Conservation (phyloP, 2,888 invertebrate genomes). For the Philereme transversata region DNA sequence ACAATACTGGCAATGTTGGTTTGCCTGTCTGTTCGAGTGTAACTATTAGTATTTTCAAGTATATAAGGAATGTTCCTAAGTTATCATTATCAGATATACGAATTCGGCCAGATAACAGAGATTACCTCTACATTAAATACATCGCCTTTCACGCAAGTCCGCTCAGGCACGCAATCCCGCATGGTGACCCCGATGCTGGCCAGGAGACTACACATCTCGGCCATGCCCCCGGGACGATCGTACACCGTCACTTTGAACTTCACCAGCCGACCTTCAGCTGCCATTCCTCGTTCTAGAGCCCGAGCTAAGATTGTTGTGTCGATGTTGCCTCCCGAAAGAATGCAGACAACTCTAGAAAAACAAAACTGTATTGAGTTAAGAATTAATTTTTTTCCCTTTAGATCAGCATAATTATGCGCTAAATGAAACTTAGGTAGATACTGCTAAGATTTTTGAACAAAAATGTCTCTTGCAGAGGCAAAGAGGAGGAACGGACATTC, state of each 20-base stretch:
- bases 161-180: slow-evolving; percentile 96
- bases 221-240: slow-evolving; percentile 94
- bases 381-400: too few species aligned
- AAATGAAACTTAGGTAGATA: too few species aligned
- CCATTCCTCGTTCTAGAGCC: slow-evolving; percentile 94
- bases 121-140: slow-evolving; percentile 85
- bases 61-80: too few species aligned
- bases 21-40: too few species aligned
- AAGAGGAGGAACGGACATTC: too few species aligned
- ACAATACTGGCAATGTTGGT: background rate
- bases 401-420: too few species aligned
- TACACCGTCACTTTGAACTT: slow-evolving; percentile 86
- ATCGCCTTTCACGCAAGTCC: slow-evolving; percentile 96
- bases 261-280: slow-evolving; percentile 91
- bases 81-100: too few species aligned
- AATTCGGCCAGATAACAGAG: too few species aligned
- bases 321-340: slow-evolving; percentile 94
- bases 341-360: slow-evolving; percentile 88
- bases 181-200: slow-evolving; percentile 92
- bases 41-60: too few species aligned
- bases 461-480: too few species aligned
- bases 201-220: slow-evolving; percentile 90
- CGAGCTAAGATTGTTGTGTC: slow-evolving; percentile 94
- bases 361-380: background rate
- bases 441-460: too few species aligned